These are phyloP conservation scores for Agrochola macilenta DNA, from an alignment of 2,888 invertebrate genomes.

Conservation along the genomic window DNA sequence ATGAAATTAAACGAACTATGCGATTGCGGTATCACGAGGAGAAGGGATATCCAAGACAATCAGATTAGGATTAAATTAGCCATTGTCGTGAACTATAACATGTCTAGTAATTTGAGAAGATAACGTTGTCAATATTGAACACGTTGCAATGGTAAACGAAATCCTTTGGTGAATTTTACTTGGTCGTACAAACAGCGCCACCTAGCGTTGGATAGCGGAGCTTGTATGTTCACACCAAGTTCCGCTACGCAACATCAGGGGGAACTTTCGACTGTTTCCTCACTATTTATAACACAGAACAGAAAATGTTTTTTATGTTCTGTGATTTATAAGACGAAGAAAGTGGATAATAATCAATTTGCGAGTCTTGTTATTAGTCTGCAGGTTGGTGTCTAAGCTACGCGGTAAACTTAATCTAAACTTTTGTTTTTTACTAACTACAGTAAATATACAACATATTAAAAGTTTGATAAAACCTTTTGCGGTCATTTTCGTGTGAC, in stretches of 20 bases:
- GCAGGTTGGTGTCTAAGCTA: not conserved
- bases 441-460: no score
- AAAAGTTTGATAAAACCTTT: not conserved
- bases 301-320: no score
- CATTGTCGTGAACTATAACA: not conserved
- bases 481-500: not conserved
- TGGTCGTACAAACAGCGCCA: not conserved
- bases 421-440: not conserved
- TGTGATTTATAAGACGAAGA: not conserved
- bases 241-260: constrained; percentile 22
- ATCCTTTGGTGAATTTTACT: not conserved
- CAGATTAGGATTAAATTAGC: not conserved
- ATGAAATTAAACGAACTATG: not conserved
- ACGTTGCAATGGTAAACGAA: not conserved
- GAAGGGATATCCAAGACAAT: not conserved
- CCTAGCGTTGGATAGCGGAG: constrained; percentile 24
- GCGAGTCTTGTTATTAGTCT: not conserved
- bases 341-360: not conserved
- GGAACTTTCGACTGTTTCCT: not conserved
- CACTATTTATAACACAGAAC: no score
- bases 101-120: not conserved
- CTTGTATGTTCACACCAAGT: not conserved
- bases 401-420: not conserved
- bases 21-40: not conserved
- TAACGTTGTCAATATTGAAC: not conserved